Evolutionary conservation across 2,888 invertebrate species (phyloP).

Genomic region (Agonum fuliginosum): DNA sequence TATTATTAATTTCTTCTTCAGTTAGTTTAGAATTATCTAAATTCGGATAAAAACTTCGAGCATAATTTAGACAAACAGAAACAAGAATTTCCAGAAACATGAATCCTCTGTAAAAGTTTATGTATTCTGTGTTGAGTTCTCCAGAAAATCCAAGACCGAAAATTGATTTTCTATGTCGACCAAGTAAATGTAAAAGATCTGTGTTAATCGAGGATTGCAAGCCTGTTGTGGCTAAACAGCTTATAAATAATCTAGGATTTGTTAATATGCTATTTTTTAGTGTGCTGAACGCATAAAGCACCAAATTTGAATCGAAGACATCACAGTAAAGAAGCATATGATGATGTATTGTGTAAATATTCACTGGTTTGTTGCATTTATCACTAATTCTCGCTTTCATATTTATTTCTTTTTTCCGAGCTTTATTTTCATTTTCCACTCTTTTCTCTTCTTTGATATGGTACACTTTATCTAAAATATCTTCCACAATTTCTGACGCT

Average conservation of each 20-base stretch:
- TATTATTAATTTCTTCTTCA: constrained; percentile 82
- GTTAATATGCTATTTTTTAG: constrained; percentile 82
- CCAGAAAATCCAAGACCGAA: constrained; percentile 82
- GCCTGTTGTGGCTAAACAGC: constrained; percentile 85
- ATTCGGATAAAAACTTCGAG: constrained; percentile 86
- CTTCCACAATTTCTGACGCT: constrained; percentile 77
- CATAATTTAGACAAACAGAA: constrained; percentile 85
- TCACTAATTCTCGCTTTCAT: constrained; percentile 64
- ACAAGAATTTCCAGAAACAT: constrained; percentile 88
- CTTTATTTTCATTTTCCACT: constrained; percentile 56
- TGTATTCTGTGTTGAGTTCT: constrained; percentile 78
- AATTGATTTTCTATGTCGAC: constrained; percentile 86
- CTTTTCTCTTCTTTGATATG: constrained; percentile 65
- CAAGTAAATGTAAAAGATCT: constrained; percentile 78
- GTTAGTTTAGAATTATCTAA: constrained; percentile 80
- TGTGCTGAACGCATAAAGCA: constrained; percentile 84
- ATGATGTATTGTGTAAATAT: constrained; percentile 85
- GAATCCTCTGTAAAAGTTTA: constrained; percentile 82
- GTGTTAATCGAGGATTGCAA: constrained; percentile 75
- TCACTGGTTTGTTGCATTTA: constrained; percentile 65
- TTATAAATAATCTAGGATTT: constrained; percentile 84
- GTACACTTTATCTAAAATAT: constrained; percentile 76
- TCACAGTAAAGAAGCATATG: constrained; percentile 89
- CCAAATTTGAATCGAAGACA: constrained; percentile 84
- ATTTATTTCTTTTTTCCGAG: constrained; percentile 63